Evolutionary conservation across 2,113 vertebrate species (phyloP), one percentile per base, ranked within the genome.

Genomic region (Menura novaehollandiae): DNA sequence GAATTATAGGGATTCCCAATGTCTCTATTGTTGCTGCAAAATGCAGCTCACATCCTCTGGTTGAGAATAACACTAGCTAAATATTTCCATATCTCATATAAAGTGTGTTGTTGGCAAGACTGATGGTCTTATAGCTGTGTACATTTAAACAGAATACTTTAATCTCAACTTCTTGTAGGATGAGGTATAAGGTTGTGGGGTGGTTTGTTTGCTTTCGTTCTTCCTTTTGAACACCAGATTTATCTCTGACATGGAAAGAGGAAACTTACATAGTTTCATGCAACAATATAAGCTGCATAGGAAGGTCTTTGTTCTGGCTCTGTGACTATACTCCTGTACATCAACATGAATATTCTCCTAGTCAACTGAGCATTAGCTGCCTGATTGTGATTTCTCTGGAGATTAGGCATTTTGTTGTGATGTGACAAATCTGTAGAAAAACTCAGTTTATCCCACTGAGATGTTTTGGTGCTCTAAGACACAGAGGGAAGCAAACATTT

Each of bases 401-500:
- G 83, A 87, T 55, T 35, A 93, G 59, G 51, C 26, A 59, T 91
- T 92, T 90, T 78, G 33, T 52, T 87, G 56, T 63, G 30, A 44
- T 74, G 33, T 96, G 86, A 92, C 64, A 93, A 91, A 76, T 89
- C 88, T 91, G 72, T 62, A 92, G 91, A 81, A 95, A 97, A 93
- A 51, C 19, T 69, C 86, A 28, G 26, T 88, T 84, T 59, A 92
- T 88, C 44, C 86, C 55, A 59, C 63, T 86, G 86, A 95, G 76
- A 67, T 80, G 84, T 91, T 83, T 59, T 77, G 83, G 79, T 83
- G n/a, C 55, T 93, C 35, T 67, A 71, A 86, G 68, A 43, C 63
- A 93, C 35, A 71, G 87, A 93, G 60, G 51, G 32, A 92, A 94
- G 68, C 43, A 95, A 94, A 77, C 39, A 84, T 73, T 94, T 93